Evolutionary conservation across 2,888 invertebrate species (phyloP).

Genomic region (Phasia obesa): DNA sequence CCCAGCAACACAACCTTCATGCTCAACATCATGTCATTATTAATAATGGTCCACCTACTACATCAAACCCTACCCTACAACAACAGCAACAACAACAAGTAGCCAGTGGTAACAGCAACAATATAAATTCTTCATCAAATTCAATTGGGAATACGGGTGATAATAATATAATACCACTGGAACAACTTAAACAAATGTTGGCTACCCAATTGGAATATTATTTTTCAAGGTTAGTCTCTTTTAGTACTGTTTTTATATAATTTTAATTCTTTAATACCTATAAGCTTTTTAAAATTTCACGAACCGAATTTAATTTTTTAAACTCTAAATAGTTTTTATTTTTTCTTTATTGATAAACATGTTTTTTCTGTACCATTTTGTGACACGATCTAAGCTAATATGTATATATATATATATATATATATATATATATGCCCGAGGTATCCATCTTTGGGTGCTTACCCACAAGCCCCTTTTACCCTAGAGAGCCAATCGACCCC

Average conservation of each 20-base stretch:
- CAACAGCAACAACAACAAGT: slow-evolving; percentile 66
- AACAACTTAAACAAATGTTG: slow-evolving; percentile 90
- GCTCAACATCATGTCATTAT: slow-evolving; percentile 74
- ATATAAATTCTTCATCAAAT: slow-evolving; percentile 49
- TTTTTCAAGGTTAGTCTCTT: slow-evolving; percentile 89
- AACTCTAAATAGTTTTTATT: no score
- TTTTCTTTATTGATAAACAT: no score
- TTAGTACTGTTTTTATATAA: background rate
- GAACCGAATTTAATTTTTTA: no score
- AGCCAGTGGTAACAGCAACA: slow-evolving; percentile 41
- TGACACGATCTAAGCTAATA: no score
- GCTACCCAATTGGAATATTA: slow-evolving; percentile 94
- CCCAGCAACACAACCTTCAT: slow-evolving; percentile 65
- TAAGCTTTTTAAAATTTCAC: no score
- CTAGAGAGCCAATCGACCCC: no score
- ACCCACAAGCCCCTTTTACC: no score
- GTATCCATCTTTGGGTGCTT: no score
- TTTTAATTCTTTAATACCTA: no score
- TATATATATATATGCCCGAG: no score
- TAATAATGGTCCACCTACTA: slow-evolving; percentile 72
- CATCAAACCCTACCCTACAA: slow-evolving; percentile 58
- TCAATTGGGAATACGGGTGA: slow-evolving; percentile 73
- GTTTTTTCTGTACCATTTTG: no score
- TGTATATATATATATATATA: no score
- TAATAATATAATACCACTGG: slow-evolving; percentile 85